Conservation (phyloP, 2,113 vertebrate species). For the Amazona vittata region DNA sequence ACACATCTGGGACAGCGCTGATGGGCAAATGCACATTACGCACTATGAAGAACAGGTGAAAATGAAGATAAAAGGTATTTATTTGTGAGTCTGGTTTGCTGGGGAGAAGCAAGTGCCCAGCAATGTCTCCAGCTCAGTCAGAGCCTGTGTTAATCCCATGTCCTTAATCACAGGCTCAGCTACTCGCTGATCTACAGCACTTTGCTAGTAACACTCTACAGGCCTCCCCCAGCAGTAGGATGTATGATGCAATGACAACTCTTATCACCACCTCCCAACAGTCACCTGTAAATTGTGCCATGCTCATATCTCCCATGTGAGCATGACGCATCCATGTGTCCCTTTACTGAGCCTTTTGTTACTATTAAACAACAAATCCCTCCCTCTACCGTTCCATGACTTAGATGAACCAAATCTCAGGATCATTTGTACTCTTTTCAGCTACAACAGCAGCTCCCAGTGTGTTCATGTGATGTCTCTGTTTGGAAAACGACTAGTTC, state of each 20-base stretch:
- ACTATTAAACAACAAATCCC: neutral
- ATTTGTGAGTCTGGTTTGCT: neutral
- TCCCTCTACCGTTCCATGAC: neutral
- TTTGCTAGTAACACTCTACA: neutral
- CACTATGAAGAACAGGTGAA: neutral
- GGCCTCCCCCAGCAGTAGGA: neutral
- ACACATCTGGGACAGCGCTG: neutral
- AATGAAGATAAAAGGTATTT: neutral
- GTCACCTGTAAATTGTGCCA: too few species aligned
- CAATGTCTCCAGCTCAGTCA: neutral
- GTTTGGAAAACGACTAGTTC: neutral
- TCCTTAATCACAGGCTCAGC: slow-evolving; percentile 12
- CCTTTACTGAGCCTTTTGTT: neutral
- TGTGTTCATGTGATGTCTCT: neutral
- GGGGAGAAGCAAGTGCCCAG: neutral
- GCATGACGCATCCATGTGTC: neutral
- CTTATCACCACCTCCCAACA: neutral
- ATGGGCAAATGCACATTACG: neutral
- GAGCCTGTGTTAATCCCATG: neutral
- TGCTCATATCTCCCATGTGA: neutral
- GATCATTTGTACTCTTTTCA: neutral
- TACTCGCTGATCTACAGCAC: neutral
- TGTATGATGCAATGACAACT: fast-evolving
- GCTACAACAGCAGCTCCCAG: neutral
- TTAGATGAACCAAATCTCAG: neutral